phyloP scores from a whole-genome alignment of 2,888 invertebrate species.

The Drosophila bunnanda region DNA sequence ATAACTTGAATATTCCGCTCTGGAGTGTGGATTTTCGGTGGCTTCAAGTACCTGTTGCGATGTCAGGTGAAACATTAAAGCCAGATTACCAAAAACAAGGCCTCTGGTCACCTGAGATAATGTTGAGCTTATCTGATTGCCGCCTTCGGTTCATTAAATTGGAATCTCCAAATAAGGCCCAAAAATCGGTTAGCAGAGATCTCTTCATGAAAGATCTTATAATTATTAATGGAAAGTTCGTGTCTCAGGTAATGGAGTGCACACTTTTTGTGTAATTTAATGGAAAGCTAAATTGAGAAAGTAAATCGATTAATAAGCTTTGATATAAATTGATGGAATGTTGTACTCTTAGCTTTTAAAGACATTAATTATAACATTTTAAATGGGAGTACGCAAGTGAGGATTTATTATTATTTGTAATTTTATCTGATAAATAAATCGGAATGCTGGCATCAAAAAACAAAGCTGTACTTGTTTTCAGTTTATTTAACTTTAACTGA shows the following conservation, averaged over 20 bases:
- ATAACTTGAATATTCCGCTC: constrained; percentile 33
- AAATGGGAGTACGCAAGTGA: not conserved
- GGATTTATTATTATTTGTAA: constrained; percentile 5
- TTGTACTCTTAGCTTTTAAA: not conserved
- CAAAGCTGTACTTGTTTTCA: not conserved
- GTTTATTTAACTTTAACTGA: not conserved
- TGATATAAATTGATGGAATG: not conserved
- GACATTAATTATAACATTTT: not conserved
- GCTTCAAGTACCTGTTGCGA: constrained; percentile 16
- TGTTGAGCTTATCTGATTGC: constrained; percentile 29
- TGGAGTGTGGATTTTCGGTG: constrained; percentile 18
- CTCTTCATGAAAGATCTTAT: constrained; percentile 19
- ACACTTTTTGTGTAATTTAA: constrained; percentile 5
- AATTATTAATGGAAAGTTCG: constrained; percentile 22
- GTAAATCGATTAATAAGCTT: constrained; percentile 8
- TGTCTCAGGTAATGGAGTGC: constrained; percentile 13
- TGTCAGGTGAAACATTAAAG: constrained; percentile 45
- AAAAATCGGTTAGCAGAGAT: constrained; percentile 10
- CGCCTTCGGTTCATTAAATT: constrained; percentile 34
- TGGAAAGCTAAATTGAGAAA: constrained; percentile 24
- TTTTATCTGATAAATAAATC: not conserved
- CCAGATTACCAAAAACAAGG: constrained; percentile 45
- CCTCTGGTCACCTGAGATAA: constrained; percentile 38
- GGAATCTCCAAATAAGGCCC: constrained; percentile 15
- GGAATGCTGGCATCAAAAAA: not conserved